Percentiles rank a stretch among this genome's conserved stretches.
Conservation (phyloP, 2,797 vertebrate genomes). For the Gymnodraco acuticeps region DNA sequence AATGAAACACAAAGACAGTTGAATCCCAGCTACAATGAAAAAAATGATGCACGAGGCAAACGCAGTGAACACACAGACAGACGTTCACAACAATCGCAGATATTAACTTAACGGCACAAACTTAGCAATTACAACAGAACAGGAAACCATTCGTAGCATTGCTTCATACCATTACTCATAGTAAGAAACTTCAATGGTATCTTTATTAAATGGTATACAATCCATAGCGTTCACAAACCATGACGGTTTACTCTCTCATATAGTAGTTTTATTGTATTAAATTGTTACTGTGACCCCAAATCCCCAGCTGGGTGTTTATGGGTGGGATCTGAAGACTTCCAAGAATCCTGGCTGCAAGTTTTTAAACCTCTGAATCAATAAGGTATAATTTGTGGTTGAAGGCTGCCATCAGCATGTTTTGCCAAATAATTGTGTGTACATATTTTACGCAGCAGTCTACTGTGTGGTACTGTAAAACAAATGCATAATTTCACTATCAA, state of each 20-base stretch:
- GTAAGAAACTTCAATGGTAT: not conserved
- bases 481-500: not conserved
- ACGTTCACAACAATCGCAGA: constrained; percentile 3
- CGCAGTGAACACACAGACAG: constrained; percentile 25
- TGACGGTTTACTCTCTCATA: not conserved
- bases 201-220: not conserved
- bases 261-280: not conserved
- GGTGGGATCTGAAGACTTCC: constrained; percentile 53
- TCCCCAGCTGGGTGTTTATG: constrained; percentile 40
- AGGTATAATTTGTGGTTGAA: no score
- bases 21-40: not conserved
- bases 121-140: not conserved
- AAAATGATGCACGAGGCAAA: not conserved
- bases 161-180: no score
- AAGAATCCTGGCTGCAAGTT: constrained; percentile 60
- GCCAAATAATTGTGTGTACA: not conserved
- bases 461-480: not conserved
- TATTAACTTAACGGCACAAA: constrained; percentile 8
- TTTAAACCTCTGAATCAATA: constrained; percentile 3
- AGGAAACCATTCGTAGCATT: not conserved
- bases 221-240: not conserved
- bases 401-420: not conserved
- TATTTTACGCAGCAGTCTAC: not conserved
- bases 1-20: not conserved
- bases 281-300: constrained; percentile 40